These are phyloP conservation scores for Tetropium fuscum DNA, from an alignment of 2,888 invertebrate species.

Conservation along the genomic window DNA sequence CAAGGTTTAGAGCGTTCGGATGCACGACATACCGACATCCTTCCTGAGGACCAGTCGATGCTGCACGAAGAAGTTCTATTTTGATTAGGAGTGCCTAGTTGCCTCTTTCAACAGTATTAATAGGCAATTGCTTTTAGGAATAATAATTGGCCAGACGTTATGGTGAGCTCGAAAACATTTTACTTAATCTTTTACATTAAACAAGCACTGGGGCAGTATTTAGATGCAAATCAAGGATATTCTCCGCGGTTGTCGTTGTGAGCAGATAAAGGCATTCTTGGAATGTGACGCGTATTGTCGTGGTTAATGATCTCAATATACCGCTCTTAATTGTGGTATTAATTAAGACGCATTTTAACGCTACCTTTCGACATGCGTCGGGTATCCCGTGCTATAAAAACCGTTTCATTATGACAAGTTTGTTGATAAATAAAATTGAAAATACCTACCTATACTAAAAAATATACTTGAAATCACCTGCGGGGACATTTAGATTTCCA, in stretches of 20 bases:
- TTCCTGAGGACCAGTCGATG: neutral
- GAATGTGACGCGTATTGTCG: slow-evolving; percentile 34
- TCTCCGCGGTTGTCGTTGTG: slow-evolving; percentile 18
- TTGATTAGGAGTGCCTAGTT: slow-evolving; percentile 41
- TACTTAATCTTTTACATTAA: slow-evolving; percentile 63
- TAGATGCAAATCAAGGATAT: slow-evolving; percentile 43
- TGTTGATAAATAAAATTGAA: too few species aligned
- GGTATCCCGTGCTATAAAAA: neutral
- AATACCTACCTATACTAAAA: too few species aligned
- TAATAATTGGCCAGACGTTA: slow-evolving; percentile 62
- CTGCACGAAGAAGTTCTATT: neutral
- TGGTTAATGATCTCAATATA: slow-evolving; percentile 28
- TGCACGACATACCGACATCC: slow-evolving; percentile 15
- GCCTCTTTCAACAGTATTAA: slow-evolving; percentile 63
- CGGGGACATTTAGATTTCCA: too few species aligned
- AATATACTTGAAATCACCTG: too few species aligned
- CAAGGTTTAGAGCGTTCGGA: slow-evolving; percentile 27
- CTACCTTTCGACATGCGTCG: neutral
- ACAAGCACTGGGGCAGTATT: slow-evolving; percentile 50
- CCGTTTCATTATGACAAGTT: neutral
- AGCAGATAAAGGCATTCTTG: slow-evolving; percentile 27
- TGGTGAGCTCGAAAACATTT: slow-evolving; percentile 60
- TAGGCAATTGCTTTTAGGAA: slow-evolving; percentile 64
- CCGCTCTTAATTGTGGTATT: slow-evolving; percentile 25
- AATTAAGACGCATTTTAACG: slow-evolving; percentile 23